These are phyloP conservation scores for Scaeva pyrastri DNA, from an alignment of 2,888 invertebrate species.

Conservation along the genomic window DNA sequence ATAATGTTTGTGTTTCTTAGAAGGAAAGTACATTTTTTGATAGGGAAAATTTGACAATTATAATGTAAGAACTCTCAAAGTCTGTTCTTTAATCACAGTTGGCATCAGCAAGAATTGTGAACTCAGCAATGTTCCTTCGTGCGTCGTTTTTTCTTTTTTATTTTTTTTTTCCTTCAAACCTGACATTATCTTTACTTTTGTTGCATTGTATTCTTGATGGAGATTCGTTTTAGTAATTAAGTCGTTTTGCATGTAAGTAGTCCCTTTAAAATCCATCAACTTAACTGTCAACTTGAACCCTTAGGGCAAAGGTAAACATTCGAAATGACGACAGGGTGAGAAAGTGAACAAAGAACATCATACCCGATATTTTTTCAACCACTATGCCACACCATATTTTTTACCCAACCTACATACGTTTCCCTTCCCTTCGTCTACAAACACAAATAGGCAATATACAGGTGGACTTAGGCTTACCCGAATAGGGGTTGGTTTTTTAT, in stretches of 20 bases:
- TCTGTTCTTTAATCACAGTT: no score
- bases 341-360: slow-evolving; percentile 41
- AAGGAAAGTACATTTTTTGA: no score
- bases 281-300: slow-evolving; percentile 48
- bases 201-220: slow-evolving; percentile 2
- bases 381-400: slow-evolving; percentile 1
- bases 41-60: no score
- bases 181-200: slow-evolving; percentile 12
- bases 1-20: no score
- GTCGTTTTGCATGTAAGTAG: slow-evolving; percentile 30
- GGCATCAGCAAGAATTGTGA: no score
- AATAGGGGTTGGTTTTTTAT: slow-evolving; percentile 42
- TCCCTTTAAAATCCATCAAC: slow-evolving; percentile 16
- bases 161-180: not conserved
- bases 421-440: no score
- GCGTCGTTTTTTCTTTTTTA: no score
- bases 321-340: not conserved
- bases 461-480: slow-evolving; percentile 28
- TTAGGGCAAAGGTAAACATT: slow-evolving; percentile 38
- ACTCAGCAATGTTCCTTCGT: no score
- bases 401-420: no score
- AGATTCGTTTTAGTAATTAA: slow-evolving; percentile 34
- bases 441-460: no score
- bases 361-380: not conserved
- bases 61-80: no score